Evolutionary conservation across 2,113 vertebrate genomes (phyloP).

Genomic region (Turnix velox): DNA sequence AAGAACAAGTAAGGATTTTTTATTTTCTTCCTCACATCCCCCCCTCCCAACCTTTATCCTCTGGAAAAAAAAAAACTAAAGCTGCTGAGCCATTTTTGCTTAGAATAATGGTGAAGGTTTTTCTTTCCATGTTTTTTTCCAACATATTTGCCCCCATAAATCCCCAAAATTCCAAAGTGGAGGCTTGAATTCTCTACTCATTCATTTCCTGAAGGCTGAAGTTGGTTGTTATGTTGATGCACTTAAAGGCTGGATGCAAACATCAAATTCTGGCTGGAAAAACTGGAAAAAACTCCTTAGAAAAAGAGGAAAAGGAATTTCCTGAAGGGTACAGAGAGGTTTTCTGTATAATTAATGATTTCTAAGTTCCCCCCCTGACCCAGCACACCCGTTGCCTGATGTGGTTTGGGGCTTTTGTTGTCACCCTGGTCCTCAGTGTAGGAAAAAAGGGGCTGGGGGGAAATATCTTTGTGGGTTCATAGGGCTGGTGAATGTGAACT

Average conservation of each 20-base stretch:
- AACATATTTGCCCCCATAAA: neutral
- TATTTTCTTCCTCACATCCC: neutral
- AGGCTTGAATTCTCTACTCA: neutral
- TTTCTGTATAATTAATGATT: neutral
- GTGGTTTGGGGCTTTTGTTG: neutral
- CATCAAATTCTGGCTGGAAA: neutral
- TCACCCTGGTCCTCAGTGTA: neutral
- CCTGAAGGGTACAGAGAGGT: neutral
- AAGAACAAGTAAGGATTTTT: slow-evolving; percentile 83
- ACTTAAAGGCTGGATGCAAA: neutral
- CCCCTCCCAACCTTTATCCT: no score
- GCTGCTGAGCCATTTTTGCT: neutral
- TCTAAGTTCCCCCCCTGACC: accelerated
- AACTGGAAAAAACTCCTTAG: neutral
- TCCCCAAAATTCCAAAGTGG: accelerated
- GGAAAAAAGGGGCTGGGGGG: neutral
- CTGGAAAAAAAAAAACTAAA: no score
- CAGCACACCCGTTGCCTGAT: neutral
- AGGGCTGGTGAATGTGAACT: neutral
- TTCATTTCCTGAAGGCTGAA: neutral
- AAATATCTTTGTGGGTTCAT: neutral
- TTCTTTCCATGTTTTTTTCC: neutral
- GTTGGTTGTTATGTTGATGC: neutral
- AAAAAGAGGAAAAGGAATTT: neutral
- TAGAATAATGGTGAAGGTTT: neutral